Conservation (phyloP, 2,888 invertebrate species). For the Flexamia atlantica region DNA sequence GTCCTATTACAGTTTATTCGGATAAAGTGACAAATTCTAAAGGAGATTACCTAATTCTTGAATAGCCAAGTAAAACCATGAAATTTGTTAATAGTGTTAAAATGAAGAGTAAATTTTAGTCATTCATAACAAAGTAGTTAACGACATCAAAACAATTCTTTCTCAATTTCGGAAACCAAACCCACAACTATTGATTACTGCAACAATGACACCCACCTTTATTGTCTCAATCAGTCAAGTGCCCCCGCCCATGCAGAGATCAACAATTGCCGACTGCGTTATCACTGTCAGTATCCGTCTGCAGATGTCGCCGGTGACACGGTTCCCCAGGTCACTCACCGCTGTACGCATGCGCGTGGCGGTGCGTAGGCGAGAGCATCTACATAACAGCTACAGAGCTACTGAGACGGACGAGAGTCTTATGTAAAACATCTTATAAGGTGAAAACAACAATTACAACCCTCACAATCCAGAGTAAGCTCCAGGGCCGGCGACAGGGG, state of each 20-base stretch:
- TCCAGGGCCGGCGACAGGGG: no score
- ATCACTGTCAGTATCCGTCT: neutral
- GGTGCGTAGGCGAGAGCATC: neutral
- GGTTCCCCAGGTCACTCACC: slow-evolving; percentile 5
- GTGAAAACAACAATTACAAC: no score
- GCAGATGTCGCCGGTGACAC: neutral
- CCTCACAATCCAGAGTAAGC: no score
- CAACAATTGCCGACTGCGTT: neutral
- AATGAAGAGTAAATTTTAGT: no score
- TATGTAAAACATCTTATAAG: no score
- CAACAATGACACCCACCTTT: neutral
- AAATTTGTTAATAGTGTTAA: no score
- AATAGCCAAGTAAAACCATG: no score
- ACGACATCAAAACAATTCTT: no score
- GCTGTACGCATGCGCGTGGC: slow-evolving; percentile 9
- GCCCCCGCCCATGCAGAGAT: neutral
- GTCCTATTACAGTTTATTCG: no score
- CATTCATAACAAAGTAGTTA: no score
- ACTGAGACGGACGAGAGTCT: neutral
- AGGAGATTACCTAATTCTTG: no score
- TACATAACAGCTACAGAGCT: neutral
- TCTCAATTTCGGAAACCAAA: neutral
- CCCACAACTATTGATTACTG: neutral
- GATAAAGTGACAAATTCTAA: no score
- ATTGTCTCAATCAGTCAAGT: neutral